Base-by-base conservation (phyloP, 64 coral and sea anemone genomes). In the Actinia tenebrosa region DNA sequence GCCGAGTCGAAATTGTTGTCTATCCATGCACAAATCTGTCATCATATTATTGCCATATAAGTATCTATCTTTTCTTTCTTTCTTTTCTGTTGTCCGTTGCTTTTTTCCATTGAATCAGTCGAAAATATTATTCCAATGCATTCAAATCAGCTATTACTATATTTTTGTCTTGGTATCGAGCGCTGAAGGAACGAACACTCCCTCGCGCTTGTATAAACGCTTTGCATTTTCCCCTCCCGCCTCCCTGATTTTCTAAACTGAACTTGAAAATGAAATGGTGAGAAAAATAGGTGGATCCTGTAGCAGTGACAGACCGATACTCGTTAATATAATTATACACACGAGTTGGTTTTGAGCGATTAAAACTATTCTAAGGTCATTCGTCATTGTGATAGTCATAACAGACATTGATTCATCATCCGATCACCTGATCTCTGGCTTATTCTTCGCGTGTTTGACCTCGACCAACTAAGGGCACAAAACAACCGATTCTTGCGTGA, bases 81-180 rank as follows among this genome's bases (percentile, higher is more conserved):
- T 75, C 9, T 30, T 27, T 75, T 1, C 23, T 10, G 10, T 75
- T 13, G 5, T 10, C 69, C 9, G 0, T 42, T 26, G 23, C 11
- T 75, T 75, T 20, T 69, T 69, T 69, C 64, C 30, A 25, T 27
- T 20, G 22, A 16, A 14, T 2, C 7, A 75, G 37, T 75, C 42
- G 69, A 75, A 43, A 10, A 25, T 42, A 75, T 75, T 2, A 75
- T 30, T 42, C 14, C 9, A 30, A 11, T n/a, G 13, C 25, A 75
- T 75, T 75, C 69, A 42, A 75, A 75, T 42, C 22, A 75, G 69
- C 26, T 75, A 75, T 75, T 26, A 75, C 8, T 75, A 75, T 75
- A 26, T 27, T 42, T 18, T 75, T 42, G 69, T 75, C 69, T 75
- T 42, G 3, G n/a, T 58, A 58, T 58, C 69, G 11, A 75, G 37